Conservation (phyloP, 2,797 vertebrate species). For the Benthosema pterotum region DNA sequence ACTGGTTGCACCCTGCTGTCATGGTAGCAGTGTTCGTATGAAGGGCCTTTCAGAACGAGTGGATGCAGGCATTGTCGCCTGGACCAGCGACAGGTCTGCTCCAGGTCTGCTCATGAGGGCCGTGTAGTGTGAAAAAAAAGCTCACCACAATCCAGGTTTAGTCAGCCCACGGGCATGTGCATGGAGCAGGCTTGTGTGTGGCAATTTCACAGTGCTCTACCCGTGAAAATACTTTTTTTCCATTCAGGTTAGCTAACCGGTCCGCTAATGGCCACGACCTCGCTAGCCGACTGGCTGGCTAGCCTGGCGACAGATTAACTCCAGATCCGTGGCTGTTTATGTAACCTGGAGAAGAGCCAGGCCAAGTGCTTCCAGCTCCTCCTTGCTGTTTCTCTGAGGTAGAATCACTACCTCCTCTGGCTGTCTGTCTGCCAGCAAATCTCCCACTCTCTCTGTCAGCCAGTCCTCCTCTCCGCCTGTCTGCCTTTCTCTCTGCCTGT, state of each 20-base stretch:
- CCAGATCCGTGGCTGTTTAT: slow-evolving; percentile 69
- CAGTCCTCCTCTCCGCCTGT: slow-evolving; percentile 26
- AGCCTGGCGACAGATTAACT: slow-evolving; percentile 59
- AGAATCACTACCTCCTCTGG: slow-evolving; percentile 3
- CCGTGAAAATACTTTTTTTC: too few relatives aligned
- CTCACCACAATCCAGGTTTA: too few relatives aligned
- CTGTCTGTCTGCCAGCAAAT: slow-evolving; percentile 19
- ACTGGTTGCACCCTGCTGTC: too few relatives aligned
- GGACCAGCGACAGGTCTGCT: too few relatives aligned
- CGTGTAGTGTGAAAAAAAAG: too few relatives aligned
- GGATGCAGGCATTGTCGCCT: too few relatives aligned
- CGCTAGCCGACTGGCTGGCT: slow-evolving; percentile 55
- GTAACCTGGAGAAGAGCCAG: slow-evolving; percentile 67
- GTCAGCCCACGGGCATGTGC: neutral
- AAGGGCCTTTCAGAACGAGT: too few relatives aligned
- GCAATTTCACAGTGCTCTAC: slow-evolving; percentile 18
- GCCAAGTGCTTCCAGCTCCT: slow-evolving; percentile 46
- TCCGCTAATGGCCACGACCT: slow-evolving; percentile 37
- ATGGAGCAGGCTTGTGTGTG: slow-evolving; percentile 10
- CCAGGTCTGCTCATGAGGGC: too few relatives aligned
- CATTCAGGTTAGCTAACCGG: slow-evolving; percentile 46
- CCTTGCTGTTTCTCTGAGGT: slow-evolving; percentile 12
- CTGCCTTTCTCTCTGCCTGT: slow-evolving; percentile 29
- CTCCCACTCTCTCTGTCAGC: slow-evolving; percentile 8
- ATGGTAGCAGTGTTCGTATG: too few relatives aligned